Conservation (phyloP, 2,797 vertebrate genomes). For the Clarias laeviceps region DNA sequence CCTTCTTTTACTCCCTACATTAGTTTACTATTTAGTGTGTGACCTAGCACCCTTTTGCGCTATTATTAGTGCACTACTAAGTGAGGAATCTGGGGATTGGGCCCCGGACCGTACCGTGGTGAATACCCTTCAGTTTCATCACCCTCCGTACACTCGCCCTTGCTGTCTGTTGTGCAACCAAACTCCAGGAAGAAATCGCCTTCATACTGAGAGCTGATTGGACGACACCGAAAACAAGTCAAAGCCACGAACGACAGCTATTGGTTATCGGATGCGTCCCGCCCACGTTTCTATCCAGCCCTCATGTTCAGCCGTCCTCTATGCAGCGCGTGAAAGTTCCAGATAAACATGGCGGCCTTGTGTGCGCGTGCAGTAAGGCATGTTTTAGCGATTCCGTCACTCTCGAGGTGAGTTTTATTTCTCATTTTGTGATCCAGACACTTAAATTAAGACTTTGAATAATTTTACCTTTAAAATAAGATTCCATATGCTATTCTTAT, state of each 20-base stretch:
- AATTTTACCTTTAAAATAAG: neutral
- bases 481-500: neutral
- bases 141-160: neutral
- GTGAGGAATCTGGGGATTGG: neutral
- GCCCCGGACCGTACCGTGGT: too few species aligned
- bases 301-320: neutral
- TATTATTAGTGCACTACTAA: neutral
- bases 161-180: neutral
- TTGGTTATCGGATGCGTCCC: neutral
- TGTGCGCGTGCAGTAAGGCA: conserved; percentile 7
- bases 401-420: neutral
- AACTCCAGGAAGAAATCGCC: neutral
- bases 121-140: neutral
- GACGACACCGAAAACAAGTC: neutral
- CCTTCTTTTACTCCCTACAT: neutral
- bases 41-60: neutral
- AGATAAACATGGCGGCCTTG: conserved; percentile 28
- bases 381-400: neutral
- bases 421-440: fast-evolving
- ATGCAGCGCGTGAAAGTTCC: neutral
- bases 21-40: neutral
- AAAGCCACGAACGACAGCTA: neutral
- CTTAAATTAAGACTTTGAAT: neutral
- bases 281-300: neutral
- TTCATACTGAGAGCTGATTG: neutral